Base-by-base conservation (phyloP, 2,888 invertebrate species). In the Luperina testacea region DNA sequence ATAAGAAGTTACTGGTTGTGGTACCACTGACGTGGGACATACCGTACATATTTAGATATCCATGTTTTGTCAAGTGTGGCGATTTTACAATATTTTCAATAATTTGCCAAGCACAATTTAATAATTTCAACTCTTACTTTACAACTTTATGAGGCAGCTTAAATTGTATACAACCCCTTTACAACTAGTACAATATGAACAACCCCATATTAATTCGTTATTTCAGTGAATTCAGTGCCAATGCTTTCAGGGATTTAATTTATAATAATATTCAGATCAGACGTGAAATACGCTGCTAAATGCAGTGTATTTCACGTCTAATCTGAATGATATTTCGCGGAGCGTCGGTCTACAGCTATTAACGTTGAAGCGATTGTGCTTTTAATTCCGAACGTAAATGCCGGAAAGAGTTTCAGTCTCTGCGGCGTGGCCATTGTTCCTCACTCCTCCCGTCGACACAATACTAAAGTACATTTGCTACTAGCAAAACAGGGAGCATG, bases 401-500 rank as follows among this genome's bases (percentile, higher is more conserved):
- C 71, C 77, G 85, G 86, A 77, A 83, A 32, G 59, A 76, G 67
- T 72, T 75, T 72, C 65, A 65, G 76, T 72, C 75, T 78, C 80
- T 71, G 78, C 51, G 72, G 77, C 68, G 32, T 48, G 32, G 68
- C 79, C 63, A 84, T 87, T 89, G 89, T 89, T 80, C 69, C 67
- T 51, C 27, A 75, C 83, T 77, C 72, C 73, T 77, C 67, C 32
- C 42, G 59, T 69, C 68, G 77, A 75, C 82, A 81, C 81, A 82
- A 78, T 77, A 75, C 67, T 73, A 59, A 65, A 78, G 72, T 71
- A 70, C 77, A 82, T 77, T 77, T 71, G 11, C 63, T 38, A n/a
- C 77, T 72, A 64, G 67, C 86, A 88, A 88, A 90, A 89, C 77
- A 80, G 77, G 82, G 74, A 83, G 88, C 80, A 90, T 81, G 82